Base-by-base conservation (phyloP, 2,797 vertebrate species). In the Acanthopagrus latus region DNA sequence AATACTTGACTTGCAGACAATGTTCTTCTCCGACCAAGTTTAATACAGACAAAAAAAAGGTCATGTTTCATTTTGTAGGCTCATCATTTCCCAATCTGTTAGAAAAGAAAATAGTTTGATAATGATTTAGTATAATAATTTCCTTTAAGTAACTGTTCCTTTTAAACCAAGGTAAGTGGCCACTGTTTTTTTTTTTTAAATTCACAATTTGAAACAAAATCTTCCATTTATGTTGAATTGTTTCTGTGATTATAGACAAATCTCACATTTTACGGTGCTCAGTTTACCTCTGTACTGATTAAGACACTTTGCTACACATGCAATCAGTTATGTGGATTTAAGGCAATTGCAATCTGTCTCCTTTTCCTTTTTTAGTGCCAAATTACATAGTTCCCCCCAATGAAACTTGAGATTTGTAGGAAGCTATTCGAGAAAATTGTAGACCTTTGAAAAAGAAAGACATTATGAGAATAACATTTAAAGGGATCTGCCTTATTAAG, bases 401-500 rank as follows among this genome's bases (percentile, higher is more conserved):
- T 14, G 4, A 67, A 67, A 43, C 1, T 9, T 9, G 5, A 46
- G 44, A n/a, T 25, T 2, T 62, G 48, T 13, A 8, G 27, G 7
- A 7, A 17, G 10, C 20, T 8, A 21, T 27, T 43, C 2, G 38
- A 38, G 2, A 33, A 46, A 46, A 46, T 9, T 2, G 18, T 2
- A 1, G 41, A 51, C 8, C 5, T 1, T 2, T 67, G 18, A 43
- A 33, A 66, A 29, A 9, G 38, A 10, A 14, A 58, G 21, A 23
- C 11, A n/a, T 65, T 23, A 47, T 12, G 13, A 56, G 48, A 41
- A 64, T 48, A n/a, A 51, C 41, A 5, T 10, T 18, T 5, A 23
- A 60, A 55, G n/a, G 2, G 74, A 70, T 33, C 50, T 47, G 25
- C 20, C 17, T 77, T 1, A 5, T 12, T 60, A 41, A 78, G 57